Percentiles rank a stretch among this genome's conserved stretches.
phyloP scores from a whole-genome alignment of 2,797 vertebrate species.

The Gambusia yucatana region DNA sequence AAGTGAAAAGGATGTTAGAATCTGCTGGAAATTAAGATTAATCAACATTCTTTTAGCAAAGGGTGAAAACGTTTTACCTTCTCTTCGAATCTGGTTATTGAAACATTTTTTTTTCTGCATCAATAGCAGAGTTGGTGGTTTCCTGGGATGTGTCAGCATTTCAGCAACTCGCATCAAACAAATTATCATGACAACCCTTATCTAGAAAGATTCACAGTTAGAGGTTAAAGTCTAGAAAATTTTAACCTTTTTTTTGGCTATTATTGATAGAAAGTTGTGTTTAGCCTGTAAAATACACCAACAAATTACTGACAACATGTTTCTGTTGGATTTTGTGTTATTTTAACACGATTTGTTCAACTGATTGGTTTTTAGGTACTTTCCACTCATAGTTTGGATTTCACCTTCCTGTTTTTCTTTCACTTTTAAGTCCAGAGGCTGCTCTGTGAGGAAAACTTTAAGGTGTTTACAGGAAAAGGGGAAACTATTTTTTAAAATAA shows the following conservation, averaged over 20 bases:
- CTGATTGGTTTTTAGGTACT: neutral
- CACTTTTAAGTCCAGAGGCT: neutral
- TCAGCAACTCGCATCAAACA: neutral
- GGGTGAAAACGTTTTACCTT: neutral
- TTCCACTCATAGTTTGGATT: neutral
- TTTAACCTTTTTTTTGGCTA: neutral
- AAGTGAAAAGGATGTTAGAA: neutral
- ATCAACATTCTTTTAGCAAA: neutral
- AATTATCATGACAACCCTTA: neutral
- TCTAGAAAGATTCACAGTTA: neutral
- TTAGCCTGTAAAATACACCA: neutral
- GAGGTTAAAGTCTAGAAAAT: neutral
- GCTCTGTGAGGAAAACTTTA: neutral
- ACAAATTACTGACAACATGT: neutral
- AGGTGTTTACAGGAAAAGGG: neutral
- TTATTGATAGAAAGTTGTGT: neutral
- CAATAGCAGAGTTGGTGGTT: neutral
- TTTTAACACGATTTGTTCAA: neutral
- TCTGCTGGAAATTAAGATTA: neutral
- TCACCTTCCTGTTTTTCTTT: neutral
- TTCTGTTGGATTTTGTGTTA: neutral
- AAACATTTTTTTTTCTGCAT: neutral
- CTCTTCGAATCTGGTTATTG: neutral
- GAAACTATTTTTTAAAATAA: neutral
- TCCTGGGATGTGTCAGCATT: neutral